Base-by-base conservation (phyloP, 2,888 invertebrate species). In the Drosophila fulvimacula region DNA sequence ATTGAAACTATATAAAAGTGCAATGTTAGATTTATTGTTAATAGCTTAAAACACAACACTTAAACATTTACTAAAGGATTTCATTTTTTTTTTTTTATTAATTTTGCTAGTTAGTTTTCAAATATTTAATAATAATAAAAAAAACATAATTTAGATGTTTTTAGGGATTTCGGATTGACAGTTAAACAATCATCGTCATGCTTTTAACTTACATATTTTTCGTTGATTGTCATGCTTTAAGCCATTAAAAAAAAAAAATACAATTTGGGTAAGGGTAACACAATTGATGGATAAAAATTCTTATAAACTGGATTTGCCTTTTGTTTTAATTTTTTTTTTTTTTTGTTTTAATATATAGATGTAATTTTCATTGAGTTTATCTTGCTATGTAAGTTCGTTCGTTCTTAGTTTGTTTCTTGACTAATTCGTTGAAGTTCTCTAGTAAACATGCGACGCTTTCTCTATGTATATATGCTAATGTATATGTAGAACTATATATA, bases 141-240 rank as follows among this genome's bases (percentile, higher is more conserved):
- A 49, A 19, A 30, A 32, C 27, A 46, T 21, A 56, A 44, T 10
- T 69, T 42, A 11, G 34, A 46, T 39, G 1, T 17, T 48, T 48
- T 44, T 21, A 9, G 11, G 17, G n/a, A 36, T 41, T 61, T 38
- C 32, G 38, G 46, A 15, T 49, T 55, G n/a, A 46, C 44, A 64
- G 9, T 53, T 58, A 56, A 41, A 52, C 80, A 82, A 84, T 80
- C 78, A 69, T 71, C 38, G 62, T 53, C 55, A 58, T 56, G 51
- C 53, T 30, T 53, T 72, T 68, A 52, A 69, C 56, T 69, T 60
- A 58, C 32, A 68, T 42, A 59, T 51, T 60, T 60, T 73, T 86
- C 82, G 80, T 84, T 86, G 85, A 85, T 85, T 85, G 85, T 85
- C 85, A 81, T 80, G 84, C 82, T 76, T 86, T 77, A 77, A 86